A percentile compares a stretch with the other conserved stretches of the same genome.
These are phyloP conservation scores for Garrulus glandarius DNA, from an alignment of 2,797 vertebrate species.

Conservation along the genomic window DNA sequence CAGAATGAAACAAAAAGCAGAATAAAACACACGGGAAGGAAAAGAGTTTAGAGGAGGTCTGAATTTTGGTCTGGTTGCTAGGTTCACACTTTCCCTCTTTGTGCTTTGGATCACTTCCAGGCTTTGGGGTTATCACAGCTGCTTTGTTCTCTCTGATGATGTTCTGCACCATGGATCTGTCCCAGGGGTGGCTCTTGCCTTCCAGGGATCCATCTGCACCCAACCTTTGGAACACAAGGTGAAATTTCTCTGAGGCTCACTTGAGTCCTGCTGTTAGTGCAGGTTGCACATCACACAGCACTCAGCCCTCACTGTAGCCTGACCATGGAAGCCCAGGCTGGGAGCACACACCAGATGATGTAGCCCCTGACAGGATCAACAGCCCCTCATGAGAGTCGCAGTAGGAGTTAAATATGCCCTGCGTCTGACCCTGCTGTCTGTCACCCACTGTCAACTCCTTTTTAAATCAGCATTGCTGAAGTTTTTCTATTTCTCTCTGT, in stretches of 20 bases:
- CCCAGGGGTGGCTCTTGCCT: neutral
- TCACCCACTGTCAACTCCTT: neutral
- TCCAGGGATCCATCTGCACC: neutral
- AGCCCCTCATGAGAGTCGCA: neutral
- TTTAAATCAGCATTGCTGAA: neutral
- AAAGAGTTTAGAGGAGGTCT: neutral
- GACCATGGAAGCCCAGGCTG: neutral
- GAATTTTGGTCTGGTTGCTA: neutral
- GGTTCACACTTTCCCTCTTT: neutral
- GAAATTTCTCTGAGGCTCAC: neutral
- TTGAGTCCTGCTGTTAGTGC: neutral
- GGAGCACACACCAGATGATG: neutral
- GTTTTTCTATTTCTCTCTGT: neutral
- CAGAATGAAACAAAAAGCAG: neutral
- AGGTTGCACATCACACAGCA: neutral
- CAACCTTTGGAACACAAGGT: neutral
- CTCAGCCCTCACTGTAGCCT: neutral
- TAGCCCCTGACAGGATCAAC: neutral
- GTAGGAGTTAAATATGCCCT: neutral
- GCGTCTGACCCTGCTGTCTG: neutral
- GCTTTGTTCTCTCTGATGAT: neutral
- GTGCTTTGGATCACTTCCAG: neutral
- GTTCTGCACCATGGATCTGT: neutral
- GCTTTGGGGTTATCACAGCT: rapidly evolving
- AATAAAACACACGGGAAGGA: neutral